Percentiles rank a stretch among this genome's conserved stretches.
phyloP scores from a whole-genome alignment of 2,888 invertebrate species.

The Luperina testacea region DNA sequence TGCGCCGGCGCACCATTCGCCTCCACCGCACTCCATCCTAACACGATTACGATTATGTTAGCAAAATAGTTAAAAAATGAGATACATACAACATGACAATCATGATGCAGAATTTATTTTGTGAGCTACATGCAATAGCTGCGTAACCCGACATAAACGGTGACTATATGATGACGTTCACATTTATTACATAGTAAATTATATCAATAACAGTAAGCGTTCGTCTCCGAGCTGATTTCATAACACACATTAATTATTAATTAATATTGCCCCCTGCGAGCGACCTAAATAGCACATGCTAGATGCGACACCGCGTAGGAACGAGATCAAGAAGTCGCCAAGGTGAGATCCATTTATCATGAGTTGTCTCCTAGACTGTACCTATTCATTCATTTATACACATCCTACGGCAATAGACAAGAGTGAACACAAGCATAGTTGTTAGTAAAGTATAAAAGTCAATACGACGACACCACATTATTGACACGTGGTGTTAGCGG shows the following conservation, averaged over 20 bases:
- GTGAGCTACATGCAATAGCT: constrained; percentile 20
- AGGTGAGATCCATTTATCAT: constrained; percentile 88
- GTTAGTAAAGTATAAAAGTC: constrained; percentile 57
- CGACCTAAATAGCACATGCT: constrained; percentile 83
- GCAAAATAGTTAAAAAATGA: constrained; percentile 72
- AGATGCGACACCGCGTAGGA: constrained; percentile 84
- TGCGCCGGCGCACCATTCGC: constrained; percentile 87
- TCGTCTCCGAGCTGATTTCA: constrained; percentile 57
- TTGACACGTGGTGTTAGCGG: constrained; percentile 72
- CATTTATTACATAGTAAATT: constrained; percentile 33
- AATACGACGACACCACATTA: constrained; percentile 68
- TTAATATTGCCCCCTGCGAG: constrained; percentile 76
- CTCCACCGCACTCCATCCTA: constrained; percentile 81
- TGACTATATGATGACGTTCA: constrained; percentile 17
- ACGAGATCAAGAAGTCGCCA: constrained; percentile 87
- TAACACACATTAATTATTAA: constrained; percentile 70
- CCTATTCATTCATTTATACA: constrained; percentile 65
- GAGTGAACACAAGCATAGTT: constrained; percentile 63
- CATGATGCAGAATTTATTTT: constrained; percentile 20
- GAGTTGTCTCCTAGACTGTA: constrained; percentile 79
- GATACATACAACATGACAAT: constrained; percentile 30
- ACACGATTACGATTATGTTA: constrained; percentile 81
- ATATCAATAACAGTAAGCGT: constrained; percentile 27
- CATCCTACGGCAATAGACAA: constrained; percentile 60
- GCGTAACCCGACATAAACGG: constrained; percentile 28